phyloP scores from a whole-genome alignment of 2,888 invertebrate genomes.

The Lagria hirta region DNA sequence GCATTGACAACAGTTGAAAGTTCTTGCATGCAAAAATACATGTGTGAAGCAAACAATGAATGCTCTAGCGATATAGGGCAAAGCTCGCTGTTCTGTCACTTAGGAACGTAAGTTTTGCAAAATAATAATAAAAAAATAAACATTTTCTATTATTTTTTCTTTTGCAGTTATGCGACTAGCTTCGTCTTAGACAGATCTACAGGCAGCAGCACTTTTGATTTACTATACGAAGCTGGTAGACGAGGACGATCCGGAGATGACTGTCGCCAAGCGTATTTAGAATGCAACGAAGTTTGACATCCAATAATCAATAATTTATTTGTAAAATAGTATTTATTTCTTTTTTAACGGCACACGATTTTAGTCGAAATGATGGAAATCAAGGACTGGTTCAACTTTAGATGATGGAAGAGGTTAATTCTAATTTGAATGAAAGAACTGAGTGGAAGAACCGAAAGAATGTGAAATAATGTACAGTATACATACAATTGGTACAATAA shows the following conservation, averaged over 20 bases:
- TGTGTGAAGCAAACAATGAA: slow-evolving; percentile 88
- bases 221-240: slow-evolving; percentile 82
- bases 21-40: slow-evolving; percentile 81
- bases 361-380: slow-evolving; percentile 16
- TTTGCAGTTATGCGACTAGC: slow-evolving; percentile 79
- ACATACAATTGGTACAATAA: slow-evolving; percentile 20
- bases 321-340: slow-evolving; percentile 29
- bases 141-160: slow-evolving; percentile 6
- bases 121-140: slow-evolving; percentile 7
- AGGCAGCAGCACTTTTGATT: slow-evolving; percentile 70
- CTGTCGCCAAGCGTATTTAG: slow-evolving; percentile 80
- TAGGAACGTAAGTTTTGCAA: slow-evolving; percentile 76
- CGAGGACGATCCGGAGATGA: slow-evolving; percentile 83
- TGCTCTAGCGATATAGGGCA: slow-evolving; percentile 79
- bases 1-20: slow-evolving; percentile 77
- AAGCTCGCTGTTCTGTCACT: slow-evolving; percentile 86
- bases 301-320: slow-evolving; percentile 23
- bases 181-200: slow-evolving; percentile 78
- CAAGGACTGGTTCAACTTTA: slow-evolving; percentile 22
- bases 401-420: slow-evolving; percentile 21
- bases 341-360: slow-evolving; percentile 17
- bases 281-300: slow-evolving; percentile 84
- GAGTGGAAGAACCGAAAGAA: slow-evolving; percentile 10
- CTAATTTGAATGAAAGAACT: slow-evolving; percentile 13
- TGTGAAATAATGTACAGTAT: slow-evolving; percentile 23